A percentile compares a stretch with the other conserved stretches of the same genome.
These are phyloP conservation scores for Acanthiza pusilla DNA, from an alignment of 2,797 vertebrate genomes.

Conservation along the genomic window DNA sequence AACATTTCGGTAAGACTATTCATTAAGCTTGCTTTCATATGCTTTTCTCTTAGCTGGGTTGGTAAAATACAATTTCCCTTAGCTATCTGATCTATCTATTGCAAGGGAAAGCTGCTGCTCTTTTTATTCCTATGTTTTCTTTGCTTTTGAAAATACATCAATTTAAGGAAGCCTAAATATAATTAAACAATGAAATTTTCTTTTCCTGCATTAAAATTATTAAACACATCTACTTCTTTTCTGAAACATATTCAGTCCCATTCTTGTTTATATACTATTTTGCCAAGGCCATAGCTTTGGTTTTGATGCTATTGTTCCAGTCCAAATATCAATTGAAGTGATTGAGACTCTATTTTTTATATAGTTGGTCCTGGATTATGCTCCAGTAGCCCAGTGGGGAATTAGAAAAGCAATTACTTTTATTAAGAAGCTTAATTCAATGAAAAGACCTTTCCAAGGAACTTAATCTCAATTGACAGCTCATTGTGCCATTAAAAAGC, in stretches of 20 bases:
- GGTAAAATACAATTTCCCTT: not conserved
- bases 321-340: not conserved
- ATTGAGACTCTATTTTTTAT: not conserved
- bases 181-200: not conserved
- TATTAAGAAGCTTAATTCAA: slow-evolving; percentile 45
- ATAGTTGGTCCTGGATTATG: not conserved
- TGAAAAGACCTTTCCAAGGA: slow-evolving; percentile 7
- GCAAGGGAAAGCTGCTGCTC: not conserved
- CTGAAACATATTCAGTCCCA: not conserved
- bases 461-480: slow-evolving; percentile 13
- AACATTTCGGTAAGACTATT: not conserved
- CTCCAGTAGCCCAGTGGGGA: not conserved
- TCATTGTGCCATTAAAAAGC: not conserved
- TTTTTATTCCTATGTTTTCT: not conserved
- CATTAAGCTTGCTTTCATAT: not conserved
- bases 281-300: not conserved
- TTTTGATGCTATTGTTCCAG: not conserved
- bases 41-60: not conserved
- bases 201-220: not conserved
- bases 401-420: slow-evolving; percentile 33
- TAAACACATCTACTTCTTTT: not conserved
- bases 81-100: not conserved
- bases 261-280: not conserved
- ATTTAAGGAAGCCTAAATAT: not conserved
- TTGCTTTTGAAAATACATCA: not conserved